phyloP scores from a whole-genome alignment of 1,140 invertebrate genomes.

The Ectropis grisescens region DNA sequence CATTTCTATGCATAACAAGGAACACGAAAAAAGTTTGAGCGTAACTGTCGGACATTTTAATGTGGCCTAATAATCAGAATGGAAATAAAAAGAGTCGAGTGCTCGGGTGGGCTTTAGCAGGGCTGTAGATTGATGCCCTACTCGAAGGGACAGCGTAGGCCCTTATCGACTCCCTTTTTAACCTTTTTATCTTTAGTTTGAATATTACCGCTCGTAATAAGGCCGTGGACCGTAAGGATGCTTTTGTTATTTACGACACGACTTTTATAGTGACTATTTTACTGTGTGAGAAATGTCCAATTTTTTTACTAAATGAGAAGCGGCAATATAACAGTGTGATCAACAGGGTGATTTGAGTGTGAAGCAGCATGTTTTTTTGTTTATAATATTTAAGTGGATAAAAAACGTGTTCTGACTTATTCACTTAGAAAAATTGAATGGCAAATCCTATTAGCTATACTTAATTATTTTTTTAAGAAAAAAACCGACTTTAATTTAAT shows the following conservation, averaged over 20 bases:
- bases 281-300: no score
- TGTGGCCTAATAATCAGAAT: constrained; percentile 64
- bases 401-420: no score
- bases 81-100: constrained; percentile 39
- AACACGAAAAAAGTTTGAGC: constrained; percentile 34
- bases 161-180: constrained; percentile 31
- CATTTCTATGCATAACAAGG: no score
- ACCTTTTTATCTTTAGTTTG: constrained; percentile 44
- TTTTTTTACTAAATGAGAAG: no score
- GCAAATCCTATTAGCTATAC: no score
- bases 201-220: constrained; percentile 56
- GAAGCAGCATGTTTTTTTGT: no score
- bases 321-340: no score
- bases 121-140: constrained; percentile 49
- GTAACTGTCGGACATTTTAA: constrained; percentile 52
- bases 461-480: no score
- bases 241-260: not conserved
- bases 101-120: constrained; percentile 58
- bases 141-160: constrained; percentile 20
- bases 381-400: no score
- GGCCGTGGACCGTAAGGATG: constrained; percentile 33
- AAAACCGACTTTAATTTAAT: no score
- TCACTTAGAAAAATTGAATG: no score
- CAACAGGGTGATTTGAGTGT: no score
- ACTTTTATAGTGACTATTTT: not conserved